Percentiles rank a stretch among this genome's conserved stretches.
Conservation (phyloP, 2,113 vertebrate species). For the Mormyrus lacerda region DNA sequence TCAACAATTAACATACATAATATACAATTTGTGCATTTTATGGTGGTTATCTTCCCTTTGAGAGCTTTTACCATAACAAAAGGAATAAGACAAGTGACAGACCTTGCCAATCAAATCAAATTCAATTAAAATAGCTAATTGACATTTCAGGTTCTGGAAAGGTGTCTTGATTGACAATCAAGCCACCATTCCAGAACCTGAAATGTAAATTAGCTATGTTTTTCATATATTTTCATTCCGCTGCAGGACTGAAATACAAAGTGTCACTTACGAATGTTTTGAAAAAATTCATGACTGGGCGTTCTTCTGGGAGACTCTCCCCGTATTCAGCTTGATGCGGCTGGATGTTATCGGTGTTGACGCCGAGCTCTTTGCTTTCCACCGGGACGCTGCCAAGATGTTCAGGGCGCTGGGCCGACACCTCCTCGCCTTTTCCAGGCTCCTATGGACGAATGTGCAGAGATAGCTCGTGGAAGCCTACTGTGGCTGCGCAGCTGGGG, state of each 20-base stretch:
- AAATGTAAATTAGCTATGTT: neutral
- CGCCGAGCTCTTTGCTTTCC: constrained; percentile 25
- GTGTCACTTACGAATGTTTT: constrained; percentile 79
- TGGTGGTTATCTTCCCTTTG: neutral
- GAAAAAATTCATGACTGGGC: constrained; percentile 95
- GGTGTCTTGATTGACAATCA: neutral
- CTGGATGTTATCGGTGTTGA: constrained; percentile 28
- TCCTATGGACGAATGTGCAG: constrained; percentile 57
- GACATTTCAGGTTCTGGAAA: neutral
- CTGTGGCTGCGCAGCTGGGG: constrained; percentile 48
- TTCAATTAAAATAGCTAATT: neutral
- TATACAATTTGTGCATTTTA: neutral
- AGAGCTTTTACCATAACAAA: neutral
- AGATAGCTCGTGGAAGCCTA: constrained; percentile 48
- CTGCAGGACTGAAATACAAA: neutral
- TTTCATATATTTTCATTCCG: neutral
- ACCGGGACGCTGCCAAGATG: constrained; percentile 27
- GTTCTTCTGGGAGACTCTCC: constrained; percentile 47
- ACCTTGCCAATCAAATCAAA: neutral
- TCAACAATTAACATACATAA: neutral
- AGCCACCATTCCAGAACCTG: neutral
- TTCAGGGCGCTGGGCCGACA: constrained; percentile 35
- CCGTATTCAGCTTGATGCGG: constrained; percentile 42
- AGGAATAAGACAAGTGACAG: neutral
- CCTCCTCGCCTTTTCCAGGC: constrained; percentile 40